Base-by-base conservation (phyloP, 2,797 vertebrate genomes). In the Pogoniulus pusillus region DNA sequence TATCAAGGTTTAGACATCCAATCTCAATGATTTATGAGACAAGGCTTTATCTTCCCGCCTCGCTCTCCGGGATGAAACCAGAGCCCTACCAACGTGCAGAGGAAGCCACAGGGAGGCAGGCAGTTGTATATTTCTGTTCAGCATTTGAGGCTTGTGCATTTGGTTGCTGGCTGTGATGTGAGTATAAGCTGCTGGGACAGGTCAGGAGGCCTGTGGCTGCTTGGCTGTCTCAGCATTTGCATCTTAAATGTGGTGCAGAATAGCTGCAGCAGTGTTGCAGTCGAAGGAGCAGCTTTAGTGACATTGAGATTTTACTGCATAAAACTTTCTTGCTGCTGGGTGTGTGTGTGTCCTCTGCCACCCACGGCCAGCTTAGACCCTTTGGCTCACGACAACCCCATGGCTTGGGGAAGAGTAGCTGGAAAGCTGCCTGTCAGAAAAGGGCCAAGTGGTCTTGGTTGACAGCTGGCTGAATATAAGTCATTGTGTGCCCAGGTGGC, bases 1-100 rank as follows among this genome's bases (percentile, higher is more conserved):
- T 76, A 90, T 23, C 91, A 86, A 92, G 60, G 74, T 93, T 93
- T 92, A 92, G 74, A 88, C 81, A 93, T 84, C 60, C 59, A 55
- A 47, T 76, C 74, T 91, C 74, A 74, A 47, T 89, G 70, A 88
- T 87, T 74, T 51, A 60, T 75, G 68, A 89, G 62, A 63, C 22
- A 63, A 89, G 76, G 24, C 20, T 88, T 39, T 68, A 13, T 82
- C 34, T 77, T 80, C 59, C 32, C 84, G 51, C 76, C 64, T 74
- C 6, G 39, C 39, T 82, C 54, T 58, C 68, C 16, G 32, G 57
- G 54, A 55, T 26, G 71, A 78, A 63, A 68, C 22, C n/a, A 12
- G 54, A 68, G 57, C 70, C 39, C 29, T 53, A 32, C 34, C 35
- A 12, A 4, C 9, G 7, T 2, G 2, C 6, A 45, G 54, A 35